Evolutionary conservation across 2,888 invertebrate genomes (phyloP).

Genomic region (Patella caerulea): DNA sequence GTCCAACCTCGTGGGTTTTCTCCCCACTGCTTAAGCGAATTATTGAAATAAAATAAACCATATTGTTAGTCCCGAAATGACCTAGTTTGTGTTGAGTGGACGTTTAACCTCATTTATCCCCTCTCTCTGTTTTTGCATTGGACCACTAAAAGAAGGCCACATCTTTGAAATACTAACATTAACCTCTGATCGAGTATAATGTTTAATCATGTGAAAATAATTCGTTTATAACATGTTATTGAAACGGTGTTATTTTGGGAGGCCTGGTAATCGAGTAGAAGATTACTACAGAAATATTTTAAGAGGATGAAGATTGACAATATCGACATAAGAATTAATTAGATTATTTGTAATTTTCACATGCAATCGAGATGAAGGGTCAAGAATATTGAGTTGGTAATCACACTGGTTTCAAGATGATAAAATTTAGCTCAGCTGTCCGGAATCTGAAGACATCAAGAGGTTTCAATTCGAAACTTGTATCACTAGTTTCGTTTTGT

Average conservation of each 20-base stretch:
- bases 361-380: not conserved
- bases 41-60: too few relatives aligned
- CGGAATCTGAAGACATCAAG: not conserved
- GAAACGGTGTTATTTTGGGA: not conserved
- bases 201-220: too few relatives aligned
- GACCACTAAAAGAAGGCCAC: too few relatives aligned
- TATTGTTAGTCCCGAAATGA: too few relatives aligned
- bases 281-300: not conserved
- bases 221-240: too few relatives aligned
- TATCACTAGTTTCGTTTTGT: not conserved
- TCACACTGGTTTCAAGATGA: not conserved
- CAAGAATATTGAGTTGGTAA: not conserved
- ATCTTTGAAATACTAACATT: too few relatives aligned
- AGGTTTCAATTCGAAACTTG: not conserved
- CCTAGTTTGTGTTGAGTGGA: too few relatives aligned
- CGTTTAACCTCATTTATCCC: too few relatives aligned
- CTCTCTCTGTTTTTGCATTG: too few relatives aligned
- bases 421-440: conserved; percentile 10
- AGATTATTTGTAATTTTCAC: conserved; percentile 26
- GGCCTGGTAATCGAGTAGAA: not conserved
- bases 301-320: conserved; percentile 23
- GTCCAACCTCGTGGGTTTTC: too few relatives aligned
- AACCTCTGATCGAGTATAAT: too few relatives aligned
- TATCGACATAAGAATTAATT: conserved; percentile 32
- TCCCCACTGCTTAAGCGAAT: too few relatives aligned